These are phyloP conservation scores for Struthidea cinerea DNA, from an alignment of 2,113 vertebrate species.

Conservation along the genomic window DNA sequence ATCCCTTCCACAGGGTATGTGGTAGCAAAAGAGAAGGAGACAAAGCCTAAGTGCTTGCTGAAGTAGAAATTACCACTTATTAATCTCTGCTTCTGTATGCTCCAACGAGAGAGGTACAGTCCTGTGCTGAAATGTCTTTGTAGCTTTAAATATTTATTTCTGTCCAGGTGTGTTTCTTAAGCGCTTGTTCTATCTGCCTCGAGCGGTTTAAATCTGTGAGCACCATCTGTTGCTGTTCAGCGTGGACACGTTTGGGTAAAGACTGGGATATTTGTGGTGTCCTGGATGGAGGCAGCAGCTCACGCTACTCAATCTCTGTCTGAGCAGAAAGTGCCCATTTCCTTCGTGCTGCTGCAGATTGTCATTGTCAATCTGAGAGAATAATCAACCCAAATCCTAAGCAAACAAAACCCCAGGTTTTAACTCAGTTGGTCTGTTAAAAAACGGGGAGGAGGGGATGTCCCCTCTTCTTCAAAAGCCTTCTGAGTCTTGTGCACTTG, in stretches of 20 bases:
- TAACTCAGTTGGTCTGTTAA: not conserved
- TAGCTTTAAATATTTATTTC: slow-evolving; percentile 34
- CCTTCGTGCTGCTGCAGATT: not conserved
- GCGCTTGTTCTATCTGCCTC: not conserved
- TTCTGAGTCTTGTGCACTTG: not conserved
- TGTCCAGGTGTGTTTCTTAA: slow-evolving; percentile 43
- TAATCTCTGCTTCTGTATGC: slow-evolving; percentile 25
- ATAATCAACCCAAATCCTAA: not conserved
- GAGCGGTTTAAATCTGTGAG: slow-evolving; percentile 7
- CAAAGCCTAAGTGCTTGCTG: slow-evolving; percentile 3
- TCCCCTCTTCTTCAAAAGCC: not conserved
- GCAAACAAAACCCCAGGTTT: not conserved
- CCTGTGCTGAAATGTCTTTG: not conserved
- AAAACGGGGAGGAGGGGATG: not conserved
- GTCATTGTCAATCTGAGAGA: not conserved
- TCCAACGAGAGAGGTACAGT: not conserved
- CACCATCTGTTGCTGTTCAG: slow-evolving; percentile 14
- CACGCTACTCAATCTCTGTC: not conserved
- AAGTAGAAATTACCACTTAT: slow-evolving; percentile 28
- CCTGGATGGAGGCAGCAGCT: not conserved
- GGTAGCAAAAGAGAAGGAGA: not conserved
- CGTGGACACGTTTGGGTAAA: not conserved
- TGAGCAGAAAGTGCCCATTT: not conserved
- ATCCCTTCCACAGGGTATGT: not conserved
- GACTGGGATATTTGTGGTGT: not conserved